Evolutionary conservation across 2,797 vertebrate species (phyloP).

Genomic region (Botia almorhae): DNA sequence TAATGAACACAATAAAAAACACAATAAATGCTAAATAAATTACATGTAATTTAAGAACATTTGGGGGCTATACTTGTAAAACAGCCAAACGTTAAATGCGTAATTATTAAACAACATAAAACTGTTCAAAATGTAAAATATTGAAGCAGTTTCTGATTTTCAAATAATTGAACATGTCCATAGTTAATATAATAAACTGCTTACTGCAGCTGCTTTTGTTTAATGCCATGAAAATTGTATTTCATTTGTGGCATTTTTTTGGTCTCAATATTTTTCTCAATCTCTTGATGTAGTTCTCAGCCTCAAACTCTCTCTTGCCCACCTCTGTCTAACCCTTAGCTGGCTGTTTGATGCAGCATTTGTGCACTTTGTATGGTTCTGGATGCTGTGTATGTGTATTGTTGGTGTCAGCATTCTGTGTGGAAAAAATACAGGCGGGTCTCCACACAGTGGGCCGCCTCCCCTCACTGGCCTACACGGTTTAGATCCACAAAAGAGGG

Average conservation of each 20-base stretch:
- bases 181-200: no score
- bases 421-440: slow-evolving; percentile 72
- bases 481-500: slow-evolving; percentile 78
- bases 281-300: not conserved
- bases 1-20: no score
- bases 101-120: no score
- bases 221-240: no score
- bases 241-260: not conserved
- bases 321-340: slow-evolving; percentile 67
- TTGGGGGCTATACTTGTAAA: no score
- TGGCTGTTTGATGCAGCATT: slow-evolving; percentile 66
- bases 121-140: no score
- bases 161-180: no score
- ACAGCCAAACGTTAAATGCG: no score
- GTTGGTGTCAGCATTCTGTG: slow-evolving; percentile 76
- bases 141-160: no score
- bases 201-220: no score
- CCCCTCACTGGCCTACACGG: slow-evolving; percentile 63
- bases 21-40: no score
- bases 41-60: no score
- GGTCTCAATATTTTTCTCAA: slow-evolving; percentile 15
- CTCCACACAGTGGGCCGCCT: slow-evolving; percentile 65
- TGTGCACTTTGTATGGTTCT: slow-evolving; percentile 44
- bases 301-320: not conserved
- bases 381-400: slow-evolving; percentile 59